Evolutionary conservation across 1,140 invertebrate species (phyloP).

Genomic region (Drosophila insularis): DNA sequence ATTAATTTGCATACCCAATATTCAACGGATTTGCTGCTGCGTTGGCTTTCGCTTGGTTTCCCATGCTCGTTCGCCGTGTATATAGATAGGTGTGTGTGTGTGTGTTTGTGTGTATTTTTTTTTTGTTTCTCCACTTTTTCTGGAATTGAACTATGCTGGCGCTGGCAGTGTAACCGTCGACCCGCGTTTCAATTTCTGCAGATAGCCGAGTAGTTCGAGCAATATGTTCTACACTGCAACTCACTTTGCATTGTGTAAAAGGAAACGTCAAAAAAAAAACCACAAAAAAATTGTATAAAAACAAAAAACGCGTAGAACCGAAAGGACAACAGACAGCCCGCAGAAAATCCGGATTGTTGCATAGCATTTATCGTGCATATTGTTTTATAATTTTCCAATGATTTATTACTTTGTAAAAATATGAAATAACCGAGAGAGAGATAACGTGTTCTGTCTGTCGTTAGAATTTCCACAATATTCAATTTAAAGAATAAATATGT

Average conservation of each 20-base stretch:
- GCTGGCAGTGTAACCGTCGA: constrained; percentile 3
- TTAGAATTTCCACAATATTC: background rate
- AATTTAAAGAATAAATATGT: no score
- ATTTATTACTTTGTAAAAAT: constrained; percentile 53
- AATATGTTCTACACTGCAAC: constrained; percentile 52
- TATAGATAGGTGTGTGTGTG: background rate
- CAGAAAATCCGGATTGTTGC: constrained; percentile 33
- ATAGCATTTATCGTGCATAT: constrained; percentile 48
- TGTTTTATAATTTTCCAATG: constrained; percentile 69
- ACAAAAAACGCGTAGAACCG: constrained; percentile 20
- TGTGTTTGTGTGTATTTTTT: background rate
- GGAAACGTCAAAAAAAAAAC: background rate
- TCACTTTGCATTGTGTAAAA: constrained; percentile 45
- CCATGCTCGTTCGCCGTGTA: constrained; percentile 7
- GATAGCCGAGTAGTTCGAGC: constrained; percentile 19
- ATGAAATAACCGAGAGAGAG: background rate
- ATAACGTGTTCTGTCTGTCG: no score
- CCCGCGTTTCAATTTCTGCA: constrained; percentile 35
- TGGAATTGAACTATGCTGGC: constrained; percentile 38
- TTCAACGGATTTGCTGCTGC: constrained; percentile 58
- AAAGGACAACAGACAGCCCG: constrained; percentile 51
- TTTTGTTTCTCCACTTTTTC: constrained; percentile 12
- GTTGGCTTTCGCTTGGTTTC: constrained; percentile 26
- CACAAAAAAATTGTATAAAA: constrained; percentile 27
- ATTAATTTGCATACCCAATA: constrained; percentile 77